Evolutionary conservation across 2,113 vertebrate species (phyloP), one percentile per base, ranked within the genome.

Genomic region (Perccottus glenii): DNA sequence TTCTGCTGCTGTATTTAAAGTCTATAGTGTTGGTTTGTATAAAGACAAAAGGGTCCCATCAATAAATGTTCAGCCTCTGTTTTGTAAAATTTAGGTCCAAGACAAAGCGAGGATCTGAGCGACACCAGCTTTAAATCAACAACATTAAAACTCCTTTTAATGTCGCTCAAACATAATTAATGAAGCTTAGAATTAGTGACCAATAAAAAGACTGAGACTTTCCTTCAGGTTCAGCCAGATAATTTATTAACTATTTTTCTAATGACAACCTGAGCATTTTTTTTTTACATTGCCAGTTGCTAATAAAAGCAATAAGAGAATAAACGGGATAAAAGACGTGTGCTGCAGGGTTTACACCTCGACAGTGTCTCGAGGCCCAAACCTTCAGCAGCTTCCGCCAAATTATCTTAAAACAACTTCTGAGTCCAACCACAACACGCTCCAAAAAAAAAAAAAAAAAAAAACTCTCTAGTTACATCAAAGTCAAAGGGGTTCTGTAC

Each of bases 401-500:
- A 49, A 6, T 11, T 14, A 2, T 7, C 2, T 7, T 11, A 19
- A 51, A 9, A 46, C 9, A 10, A 40, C 19, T 7, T 40, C 48
- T 55, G 12, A 15, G 10, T 33, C 14, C 9, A 33, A 48, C 15
- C n/a, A 51, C 73, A 65, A 55, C 76, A 78, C 64, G 80, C 63
- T 83, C 75, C 11, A 12, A 38, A 51, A 51, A 55, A 55, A 9
- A 40, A 40, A 40, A 1, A 2, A 40, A 40, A 40, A 4, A 4
- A 69, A 86, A 80, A 70, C 53, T 86, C 65, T 82, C 85, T 84
- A 85, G 86, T 84, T 65, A 84, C 75, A 82, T 69, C 62, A 80
- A 87, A 83, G 76, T 81, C 72, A 74, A 76, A 75, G 35, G 75
- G 50, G 65, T 44, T 68, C 65, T 75, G 73, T 67, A 86, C 77